phyloP scores from a whole-genome alignment of 2,888 invertebrate species.

The Macrosoma leucophasiata region DNA sequence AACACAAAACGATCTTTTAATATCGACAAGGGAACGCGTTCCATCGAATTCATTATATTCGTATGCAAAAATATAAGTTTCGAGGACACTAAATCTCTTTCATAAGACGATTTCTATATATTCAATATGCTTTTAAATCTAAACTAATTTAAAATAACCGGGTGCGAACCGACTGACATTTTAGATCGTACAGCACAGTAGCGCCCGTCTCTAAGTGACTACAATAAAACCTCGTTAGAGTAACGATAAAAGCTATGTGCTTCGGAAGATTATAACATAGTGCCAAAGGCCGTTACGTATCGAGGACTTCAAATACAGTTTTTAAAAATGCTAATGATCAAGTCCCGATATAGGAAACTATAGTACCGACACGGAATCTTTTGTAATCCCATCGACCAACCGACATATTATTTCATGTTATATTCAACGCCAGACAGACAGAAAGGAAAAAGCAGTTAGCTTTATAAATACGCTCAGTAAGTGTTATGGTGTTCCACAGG shows the following conservation, averaged over 20 bases:
- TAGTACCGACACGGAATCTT: no score
- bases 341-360: conserved; percentile 13
- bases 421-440: no score
- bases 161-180: conserved; percentile 28
- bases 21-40: no score
- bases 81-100: conserved; percentile 57
- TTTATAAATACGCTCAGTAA: no score
- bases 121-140: conserved; percentile 39
- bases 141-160: conserved; percentile 37
- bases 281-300: conserved; percentile 23
- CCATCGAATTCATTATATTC: conserved; percentile 30
- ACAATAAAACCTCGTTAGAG: conserved; percentile 38
- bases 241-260: conserved; percentile 43
- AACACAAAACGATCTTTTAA: no score
- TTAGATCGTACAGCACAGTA: conserved; percentile 7
- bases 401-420: no score
- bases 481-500: conserved; percentile 27
- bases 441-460: no score
- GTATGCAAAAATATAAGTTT: conserved; percentile 54
- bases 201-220: conserved; percentile 32
- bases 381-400: no score
- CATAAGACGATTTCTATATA: conserved; percentile 40
- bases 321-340: conserved; percentile 17
- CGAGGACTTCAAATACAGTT: conserved; percentile 14
- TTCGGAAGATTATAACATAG: conserved; percentile 39